Conservation (phyloP, 2,888 invertebrate species). For the Hecatera dysodea region DNA sequence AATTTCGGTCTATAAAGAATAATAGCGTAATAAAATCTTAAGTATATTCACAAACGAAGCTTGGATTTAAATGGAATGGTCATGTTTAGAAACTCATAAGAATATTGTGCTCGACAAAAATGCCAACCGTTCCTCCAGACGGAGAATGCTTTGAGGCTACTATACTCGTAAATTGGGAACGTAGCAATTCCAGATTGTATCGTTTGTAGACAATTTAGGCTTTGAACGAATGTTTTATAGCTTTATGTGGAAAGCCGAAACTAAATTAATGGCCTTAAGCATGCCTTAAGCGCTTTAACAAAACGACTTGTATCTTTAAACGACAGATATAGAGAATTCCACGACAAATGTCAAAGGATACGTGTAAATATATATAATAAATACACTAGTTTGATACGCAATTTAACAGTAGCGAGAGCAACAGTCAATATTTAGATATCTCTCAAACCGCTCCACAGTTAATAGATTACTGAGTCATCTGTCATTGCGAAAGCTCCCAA, state of each 20-base stretch:
- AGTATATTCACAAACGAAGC: slow-evolving; percentile 79
- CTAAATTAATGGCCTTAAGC: slow-evolving; percentile 49
- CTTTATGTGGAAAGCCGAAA: slow-evolving; percentile 67
- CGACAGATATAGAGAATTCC: slow-evolving; percentile 25
- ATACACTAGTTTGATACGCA: slow-evolving; percentile 56
- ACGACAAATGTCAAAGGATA: slow-evolving; percentile 40
- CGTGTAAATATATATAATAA: slow-evolving; percentile 47
- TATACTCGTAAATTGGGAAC: slow-evolving; percentile 84
- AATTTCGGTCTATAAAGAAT: slow-evolving; percentile 77
- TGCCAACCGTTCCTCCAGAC: slow-evolving; percentile 78
- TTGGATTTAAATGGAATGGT: slow-evolving; percentile 84
- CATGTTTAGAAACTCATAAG: slow-evolving; percentile 86
- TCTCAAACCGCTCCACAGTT: slow-evolving; percentile 64
- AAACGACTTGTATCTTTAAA: slow-evolving; percentile 35
- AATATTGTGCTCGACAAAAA: slow-evolving; percentile 84
- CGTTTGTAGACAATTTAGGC: slow-evolving; percentile 82
- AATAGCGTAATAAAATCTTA: slow-evolving; percentile 82
- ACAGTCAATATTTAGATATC: slow-evolving; percentile 71
- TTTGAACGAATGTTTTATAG: slow-evolving; percentile 77
- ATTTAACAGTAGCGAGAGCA: slow-evolving; percentile 58
- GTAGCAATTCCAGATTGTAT: slow-evolving; percentile 83
- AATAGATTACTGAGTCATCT: slow-evolving; percentile 80
- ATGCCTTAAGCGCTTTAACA: slow-evolving; percentile 39
- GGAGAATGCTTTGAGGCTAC: slow-evolving; percentile 82
- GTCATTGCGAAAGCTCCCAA: slow-evolving; percentile 77